phyloP scores from a whole-genome alignment of 2,797 vertebrate genomes.

The Macroramphosus scolopax region DNA sequence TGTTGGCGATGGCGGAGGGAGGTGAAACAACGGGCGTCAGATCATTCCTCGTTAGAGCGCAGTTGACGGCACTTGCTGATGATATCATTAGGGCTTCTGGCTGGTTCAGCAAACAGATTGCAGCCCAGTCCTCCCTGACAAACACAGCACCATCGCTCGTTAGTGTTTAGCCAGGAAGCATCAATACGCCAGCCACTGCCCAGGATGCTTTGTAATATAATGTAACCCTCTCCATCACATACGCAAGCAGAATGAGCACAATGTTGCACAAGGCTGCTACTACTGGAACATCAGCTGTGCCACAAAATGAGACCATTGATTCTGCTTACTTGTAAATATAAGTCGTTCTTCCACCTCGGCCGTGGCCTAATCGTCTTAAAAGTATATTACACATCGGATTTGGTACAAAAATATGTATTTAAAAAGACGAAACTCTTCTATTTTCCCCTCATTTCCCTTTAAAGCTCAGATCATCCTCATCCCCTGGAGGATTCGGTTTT shows the following conservation, averaged over 20 bases:
- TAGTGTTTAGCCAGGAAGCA: slow-evolving; percentile 67
- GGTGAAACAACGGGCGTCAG: slow-evolving; percentile 58
- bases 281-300: slow-evolving; percentile 55
- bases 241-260: slow-evolving; percentile 50
- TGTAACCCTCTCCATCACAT: slow-evolving; percentile 62
- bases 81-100: slow-evolving; percentile 76
- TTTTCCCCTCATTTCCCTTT: slow-evolving; percentile 28
- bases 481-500: slow-evolving; percentile 35
- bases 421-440: slow-evolving; percentile 5
- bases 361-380: slow-evolving; percentile 14
- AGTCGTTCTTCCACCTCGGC: slow-evolving; percentile 53
- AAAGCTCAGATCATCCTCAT: slow-evolving; percentile 44
- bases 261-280: slow-evolving; percentile 59
- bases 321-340: slow-evolving; percentile 65
- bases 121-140: slow-evolving; percentile 64
- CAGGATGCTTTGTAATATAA: slow-evolving; percentile 59
- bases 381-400: slow-evolving; percentile 37
- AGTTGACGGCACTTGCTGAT: slow-evolving; percentile 70
- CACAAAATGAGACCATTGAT: slow-evolving; percentile 56
- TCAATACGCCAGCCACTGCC: slow-evolving; percentile 63
- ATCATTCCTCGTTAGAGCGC: slow-evolving; percentile 71
- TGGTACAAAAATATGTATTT: slow-evolving; percentile 25
- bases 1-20: slow-evolving; percentile 17
- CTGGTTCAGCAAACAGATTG: slow-evolving; percentile 76
- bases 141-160: slow-evolving; percentile 67